Evolutionary conservation across 37 sponge, comb jelly and placozoan genomes (phyloP).

Genomic region (Beroe ovata): DNA sequence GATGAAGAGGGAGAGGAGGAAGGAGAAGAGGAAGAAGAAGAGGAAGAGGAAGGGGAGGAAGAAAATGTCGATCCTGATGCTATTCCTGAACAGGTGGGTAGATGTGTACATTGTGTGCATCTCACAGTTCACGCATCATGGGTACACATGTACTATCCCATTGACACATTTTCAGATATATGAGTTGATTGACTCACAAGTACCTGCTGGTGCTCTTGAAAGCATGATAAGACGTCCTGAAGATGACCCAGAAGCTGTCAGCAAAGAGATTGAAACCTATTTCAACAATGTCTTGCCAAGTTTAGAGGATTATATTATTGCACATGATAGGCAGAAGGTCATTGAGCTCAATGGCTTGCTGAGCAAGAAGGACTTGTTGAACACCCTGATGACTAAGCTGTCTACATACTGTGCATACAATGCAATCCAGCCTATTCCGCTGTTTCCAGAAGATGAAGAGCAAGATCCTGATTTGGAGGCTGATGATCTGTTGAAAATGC

Average conservation of each 20-base stretch:
- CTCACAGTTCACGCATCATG: too few relatives aligned
- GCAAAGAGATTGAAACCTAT: constrained; percentile 69
- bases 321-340: constrained; percentile 76
- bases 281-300: constrained; percentile 42
- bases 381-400: constrained; percentile 55
- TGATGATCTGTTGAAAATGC: constrained; percentile 50
- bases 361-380: constrained; percentile 75
- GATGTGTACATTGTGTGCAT: too few relatives aligned
- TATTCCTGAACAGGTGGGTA: constrained; percentile 33
- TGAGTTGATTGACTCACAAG: constrained; percentile 23
- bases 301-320: constrained; percentile 77
- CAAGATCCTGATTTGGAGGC: constrained; percentile 50
- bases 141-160: constrained; percentile 49
- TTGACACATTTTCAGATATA: constrained; percentile 25
- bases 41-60: constrained; percentile 70
- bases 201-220: constrained; percentile 66
- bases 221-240: constrained; percentile 73
- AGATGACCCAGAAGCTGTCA: constrained; percentile 68
- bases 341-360: constrained; percentile 89
- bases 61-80: constrained; percentile 72
- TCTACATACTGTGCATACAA: constrained; percentile 52
- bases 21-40: constrained; percentile 62
- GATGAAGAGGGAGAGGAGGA: constrained; percentile 41
- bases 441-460: constrained; percentile 56
- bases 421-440: constrained; percentile 49